These are phyloP conservation scores for Drosophila lacicola DNA, from an alignment of 2,888 invertebrate genomes.

Conservation along the genomic window DNA sequence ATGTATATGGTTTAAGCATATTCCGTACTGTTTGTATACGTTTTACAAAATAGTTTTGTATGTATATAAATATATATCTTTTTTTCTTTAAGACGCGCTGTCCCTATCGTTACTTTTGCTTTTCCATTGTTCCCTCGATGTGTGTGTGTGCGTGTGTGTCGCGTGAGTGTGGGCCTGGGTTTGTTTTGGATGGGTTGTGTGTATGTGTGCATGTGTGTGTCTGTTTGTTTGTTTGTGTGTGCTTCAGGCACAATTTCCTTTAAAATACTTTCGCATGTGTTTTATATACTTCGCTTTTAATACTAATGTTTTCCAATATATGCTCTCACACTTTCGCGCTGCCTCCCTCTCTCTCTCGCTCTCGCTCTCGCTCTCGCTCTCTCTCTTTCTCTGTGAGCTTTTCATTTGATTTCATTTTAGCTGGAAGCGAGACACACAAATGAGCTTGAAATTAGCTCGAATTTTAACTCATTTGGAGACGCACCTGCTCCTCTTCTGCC, in stretches of 20 bases:
- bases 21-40: conserved; percentile 58
- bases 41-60: conserved; percentile 67
- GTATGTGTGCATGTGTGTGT: conserved; percentile 18
- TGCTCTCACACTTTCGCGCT: neutral
- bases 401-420: conserved; percentile 8
- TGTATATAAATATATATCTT: conserved; percentile 21
- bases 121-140: conserved; percentile 48
- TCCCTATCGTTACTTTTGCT: conserved; percentile 10
- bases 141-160: conserved; percentile 27
- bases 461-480: neutral
- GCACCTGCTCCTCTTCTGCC: conserved; percentile 9
- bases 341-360: neutral
- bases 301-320: conserved; percentile 35
- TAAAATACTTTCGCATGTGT: conserved; percentile 43
- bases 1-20: conserved; percentile 56
- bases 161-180: neutral
- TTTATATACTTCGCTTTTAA: conserved; percentile 30
- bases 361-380: neutral
- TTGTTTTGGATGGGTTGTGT: conserved; percentile 12
- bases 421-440: conserved; percentile 7
- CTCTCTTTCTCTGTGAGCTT: neutral
- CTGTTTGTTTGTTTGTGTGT: neutral
- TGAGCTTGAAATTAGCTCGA: neutral
- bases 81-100: conserved; percentile 7
- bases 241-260: conserved; percentile 22